Conservation (phyloP, 2,113 vertebrate genomes). For the Sorex fumeus region DNA sequence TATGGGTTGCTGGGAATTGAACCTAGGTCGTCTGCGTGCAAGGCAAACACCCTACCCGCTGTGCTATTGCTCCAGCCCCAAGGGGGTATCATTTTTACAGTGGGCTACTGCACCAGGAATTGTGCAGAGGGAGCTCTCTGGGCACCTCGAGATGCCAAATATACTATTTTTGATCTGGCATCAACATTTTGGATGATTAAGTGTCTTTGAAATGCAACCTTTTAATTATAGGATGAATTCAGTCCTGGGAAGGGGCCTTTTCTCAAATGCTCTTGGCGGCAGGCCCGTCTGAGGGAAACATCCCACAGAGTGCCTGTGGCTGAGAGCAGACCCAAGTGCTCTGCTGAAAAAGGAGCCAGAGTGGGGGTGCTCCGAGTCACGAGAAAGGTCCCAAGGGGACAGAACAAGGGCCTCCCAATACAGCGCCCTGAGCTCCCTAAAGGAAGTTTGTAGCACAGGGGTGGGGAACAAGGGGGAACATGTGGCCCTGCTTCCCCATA, state of each 20-base stretch:
- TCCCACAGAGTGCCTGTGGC: background rate
- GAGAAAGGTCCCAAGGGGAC: background rate
- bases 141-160: accelerated
- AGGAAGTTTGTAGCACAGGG: background rate
- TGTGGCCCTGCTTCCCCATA: background rate
- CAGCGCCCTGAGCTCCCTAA: background rate
- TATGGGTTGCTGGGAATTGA: too few species aligned
- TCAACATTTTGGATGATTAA: background rate
- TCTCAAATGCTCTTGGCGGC: background rate
- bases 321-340: background rate
- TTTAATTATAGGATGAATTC: background rate
- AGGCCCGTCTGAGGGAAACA: accelerated
- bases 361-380: background rate
- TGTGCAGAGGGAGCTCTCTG: too few species aligned
- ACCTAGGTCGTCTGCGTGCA: too few species aligned
- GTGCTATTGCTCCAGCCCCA: too few species aligned
- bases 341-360: background rate
- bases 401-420: too few species aligned
- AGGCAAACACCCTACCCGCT: too few species aligned
- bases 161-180: background rate
- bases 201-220: conserved; percentile 7
- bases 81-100: too few species aligned
- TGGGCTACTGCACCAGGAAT: accelerated
- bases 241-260: background rate
- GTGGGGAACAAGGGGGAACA: background rate